phyloP scores from a whole-genome alignment of 2,888 invertebrate genomes.

The Hemithea aestivaria region DNA sequence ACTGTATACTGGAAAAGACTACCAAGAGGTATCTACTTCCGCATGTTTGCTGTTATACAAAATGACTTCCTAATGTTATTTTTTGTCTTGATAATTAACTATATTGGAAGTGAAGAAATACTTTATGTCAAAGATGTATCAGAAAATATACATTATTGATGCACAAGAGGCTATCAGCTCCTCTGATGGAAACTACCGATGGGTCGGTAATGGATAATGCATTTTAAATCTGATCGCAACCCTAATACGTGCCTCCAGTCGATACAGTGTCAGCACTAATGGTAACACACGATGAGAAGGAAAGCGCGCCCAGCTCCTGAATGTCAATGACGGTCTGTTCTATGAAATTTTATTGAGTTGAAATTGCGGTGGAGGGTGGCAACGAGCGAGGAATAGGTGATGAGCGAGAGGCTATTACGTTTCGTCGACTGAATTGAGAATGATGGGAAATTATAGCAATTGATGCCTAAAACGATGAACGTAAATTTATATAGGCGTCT shows the following conservation, averaged over 20 bases:
- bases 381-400: slow-evolving; percentile 22
- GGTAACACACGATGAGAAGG: slow-evolving; percentile 49
- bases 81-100: too few species aligned
- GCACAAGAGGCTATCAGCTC: too few species aligned
- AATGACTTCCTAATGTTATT: too few species aligned
- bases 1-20: too few species aligned
- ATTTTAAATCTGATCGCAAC: slow-evolving; percentile 22
- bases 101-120: too few species aligned
- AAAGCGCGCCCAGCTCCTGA: slow-evolving; percentile 43
- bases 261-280: slow-evolving; percentile 48
- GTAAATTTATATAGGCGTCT: too few species aligned
- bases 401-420: slow-evolving; percentile 19
- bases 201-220: not conserved
- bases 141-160: too few species aligned
- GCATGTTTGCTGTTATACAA: too few species aligned
- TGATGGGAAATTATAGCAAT: slow-evolving; percentile 16
- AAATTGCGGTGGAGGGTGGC: slow-evolving; percentile 26
- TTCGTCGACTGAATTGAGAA: slow-evolving; percentile 20
- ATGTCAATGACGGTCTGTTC: slow-evolving; percentile 43
- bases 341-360: slow-evolving; percentile 37
- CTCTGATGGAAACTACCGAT: too few species aligned
- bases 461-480: slow-evolving; percentile 8
- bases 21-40: too few species aligned
- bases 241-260: slow-evolving; percentile 18
- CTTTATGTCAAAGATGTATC: too few species aligned